Conservation (phyloP, 2,888 invertebrate species). For the Diploptera punctata region DNA sequence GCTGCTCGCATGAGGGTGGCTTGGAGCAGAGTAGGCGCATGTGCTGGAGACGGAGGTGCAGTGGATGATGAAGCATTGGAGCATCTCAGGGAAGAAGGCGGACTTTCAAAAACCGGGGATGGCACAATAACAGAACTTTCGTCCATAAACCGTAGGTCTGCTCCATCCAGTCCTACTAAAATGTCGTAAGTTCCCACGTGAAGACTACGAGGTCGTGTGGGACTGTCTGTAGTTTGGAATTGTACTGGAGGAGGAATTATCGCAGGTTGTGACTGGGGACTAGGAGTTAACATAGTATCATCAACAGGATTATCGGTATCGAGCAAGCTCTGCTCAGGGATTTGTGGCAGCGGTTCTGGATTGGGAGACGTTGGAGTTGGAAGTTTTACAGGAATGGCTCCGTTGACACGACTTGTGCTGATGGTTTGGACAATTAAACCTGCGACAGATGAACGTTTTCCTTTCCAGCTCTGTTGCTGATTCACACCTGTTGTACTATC, state of each 20-base stretch:
- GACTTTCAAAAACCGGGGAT: slow-evolving; percentile 80
- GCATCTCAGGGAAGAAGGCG: slow-evolving; percentile 70
- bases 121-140: slow-evolving; percentile 85
- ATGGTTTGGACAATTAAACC: slow-evolving; percentile 68
- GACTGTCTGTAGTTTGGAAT: slow-evolving; percentile 60
- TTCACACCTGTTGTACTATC: slow-evolving; percentile 66
- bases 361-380: slow-evolving; percentile 35
- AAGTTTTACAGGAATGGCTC: slow-evolving; percentile 51
- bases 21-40: slow-evolving; percentile 72
- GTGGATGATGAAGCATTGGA: slow-evolving; percentile 48
- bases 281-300: slow-evolving; percentile 54
- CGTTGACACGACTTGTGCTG: slow-evolving; percentile 55
- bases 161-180: slow-evolving; percentile 79
- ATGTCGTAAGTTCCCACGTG: slow-evolving; percentile 70
- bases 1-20: slow-evolving; percentile 76
- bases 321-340: slow-evolving; percentile 67
- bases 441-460: slow-evolving; percentile 66
- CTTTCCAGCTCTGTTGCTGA: slow-evolving; percentile 34
- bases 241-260: slow-evolving; percentile 78
- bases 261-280: slow-evolving; percentile 48
- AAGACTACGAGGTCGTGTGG: slow-evolving; percentile 58
- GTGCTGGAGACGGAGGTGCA: slow-evolving; percentile 67
- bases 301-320: slow-evolving; percentile 64
- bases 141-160: slow-evolving; percentile 91
- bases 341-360: slow-evolving; percentile 67